phyloP scores from a whole-genome alignment of 2,113 vertebrate species.

The Malaclemys terrapin region DNA sequence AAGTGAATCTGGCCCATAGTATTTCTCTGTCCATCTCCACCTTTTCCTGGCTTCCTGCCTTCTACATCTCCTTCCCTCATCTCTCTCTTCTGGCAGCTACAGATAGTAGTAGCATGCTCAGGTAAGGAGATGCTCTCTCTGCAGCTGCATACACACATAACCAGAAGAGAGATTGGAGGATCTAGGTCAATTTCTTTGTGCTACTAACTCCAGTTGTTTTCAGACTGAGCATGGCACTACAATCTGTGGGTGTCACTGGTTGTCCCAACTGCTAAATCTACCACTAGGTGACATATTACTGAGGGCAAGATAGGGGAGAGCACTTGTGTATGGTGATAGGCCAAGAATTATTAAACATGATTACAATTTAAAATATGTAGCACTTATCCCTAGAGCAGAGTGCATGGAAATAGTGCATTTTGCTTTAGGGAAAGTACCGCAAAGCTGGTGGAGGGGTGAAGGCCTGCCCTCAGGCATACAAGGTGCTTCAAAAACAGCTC shows the following conservation, averaged over 20 bases:
- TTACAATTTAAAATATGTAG: not conserved
- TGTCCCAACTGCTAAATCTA: not conserved
- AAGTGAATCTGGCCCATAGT: not conserved
- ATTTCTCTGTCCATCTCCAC: not conserved
- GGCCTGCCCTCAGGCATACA: not conserved
- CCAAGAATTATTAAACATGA: not conserved
- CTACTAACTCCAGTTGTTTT: not conserved
- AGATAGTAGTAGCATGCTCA: not conserved
- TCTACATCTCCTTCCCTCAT: not conserved
- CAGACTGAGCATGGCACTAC: rapidly evolving
- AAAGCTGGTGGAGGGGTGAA: not conserved
- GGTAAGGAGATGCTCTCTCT: not conserved
- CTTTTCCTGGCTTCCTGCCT: not conserved
- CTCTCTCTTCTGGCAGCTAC: not conserved
- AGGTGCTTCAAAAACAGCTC: rapidly evolving
- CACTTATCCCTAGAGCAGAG: too few relatives aligned
- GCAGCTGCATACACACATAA: too few relatives aligned
- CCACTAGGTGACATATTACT: rapidly evolving
- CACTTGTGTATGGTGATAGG: not conserved
- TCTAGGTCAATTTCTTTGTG: not conserved
- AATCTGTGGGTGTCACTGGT: not conserved
- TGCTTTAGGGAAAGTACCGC: not conserved
- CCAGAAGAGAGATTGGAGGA: not conserved
- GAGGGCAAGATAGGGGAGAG: not conserved
- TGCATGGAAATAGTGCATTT: not conserved